Conservation (phyloP, 2,113 vertebrate genomes). For the Paracanthobrama guichenoti region DNA sequence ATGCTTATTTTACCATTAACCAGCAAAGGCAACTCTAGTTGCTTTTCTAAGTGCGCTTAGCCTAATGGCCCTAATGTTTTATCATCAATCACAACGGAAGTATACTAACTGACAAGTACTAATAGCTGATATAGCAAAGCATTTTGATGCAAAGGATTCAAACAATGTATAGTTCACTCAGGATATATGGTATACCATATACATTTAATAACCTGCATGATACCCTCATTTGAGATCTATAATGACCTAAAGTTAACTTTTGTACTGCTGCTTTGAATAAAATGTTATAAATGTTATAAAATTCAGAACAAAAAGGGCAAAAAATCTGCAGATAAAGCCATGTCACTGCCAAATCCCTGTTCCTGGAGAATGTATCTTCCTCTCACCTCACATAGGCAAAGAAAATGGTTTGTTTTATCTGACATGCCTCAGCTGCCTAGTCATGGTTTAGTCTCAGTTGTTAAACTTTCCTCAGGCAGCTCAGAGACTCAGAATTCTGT, state of each 20-base stretch:
- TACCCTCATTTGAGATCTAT: not conserved
- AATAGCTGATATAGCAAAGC: not conserved
- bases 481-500: not conserved
- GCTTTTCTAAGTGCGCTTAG: not conserved
- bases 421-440: conserved; percentile 19
- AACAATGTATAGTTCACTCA: not conserved
- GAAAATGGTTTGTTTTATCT: conserved; percentile 18
- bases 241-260: not conserved
- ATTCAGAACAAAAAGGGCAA: not conserved
- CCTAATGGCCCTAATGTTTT: not conserved
- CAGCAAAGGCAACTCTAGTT: not conserved
- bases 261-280: not conserved
- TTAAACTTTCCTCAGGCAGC: conserved; percentile 29
- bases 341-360: not conserved
- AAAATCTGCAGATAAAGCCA: not conserved
- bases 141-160: not conserved
- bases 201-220: not conserved
- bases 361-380: conserved; percentile 9
- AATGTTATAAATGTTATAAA: not conserved
- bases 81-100: not conserved
- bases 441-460: conserved; percentile 38
- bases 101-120: not conserved
- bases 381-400: not conserved
- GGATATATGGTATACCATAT: not conserved
- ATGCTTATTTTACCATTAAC: conserved; percentile 14